Evolutionary conservation across 2,888 invertebrate species (phyloP).

Genomic region (Pseudeuparius sepicola): DNA sequence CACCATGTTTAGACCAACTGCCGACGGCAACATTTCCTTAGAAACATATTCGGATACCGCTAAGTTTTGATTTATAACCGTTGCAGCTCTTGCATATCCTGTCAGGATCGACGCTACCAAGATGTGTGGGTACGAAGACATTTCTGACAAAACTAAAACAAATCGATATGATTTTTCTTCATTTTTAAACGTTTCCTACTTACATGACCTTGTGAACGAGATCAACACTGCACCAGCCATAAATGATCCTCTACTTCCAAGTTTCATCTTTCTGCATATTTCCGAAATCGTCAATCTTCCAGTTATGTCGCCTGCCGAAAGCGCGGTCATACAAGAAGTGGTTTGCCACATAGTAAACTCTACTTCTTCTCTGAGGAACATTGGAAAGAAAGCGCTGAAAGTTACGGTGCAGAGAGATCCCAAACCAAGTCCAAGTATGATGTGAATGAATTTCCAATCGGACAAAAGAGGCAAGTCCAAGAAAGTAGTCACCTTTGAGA

Average conservation of each 20-base stretch:
- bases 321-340: slow-evolving; percentile 59
- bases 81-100: slow-evolving; percentile 51
- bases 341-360: slow-evolving; percentile 43
- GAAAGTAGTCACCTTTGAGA: no score
- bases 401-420: slow-evolving; percentile 59
- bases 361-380: slow-evolving; percentile 48
- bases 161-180: no score
- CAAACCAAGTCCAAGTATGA: slow-evolving; percentile 55
- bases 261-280: slow-evolving; percentile 50
- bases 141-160: slow-evolving; percentile 24
- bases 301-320: slow-evolving; percentile 55
- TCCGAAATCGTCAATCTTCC: slow-evolving; percentile 54
- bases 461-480: slow-evolving; percentile 55
- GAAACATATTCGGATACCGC: slow-evolving; percentile 56
- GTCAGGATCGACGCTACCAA: slow-evolving; percentile 21
- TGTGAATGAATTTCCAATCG: slow-evolving; percentile 54
- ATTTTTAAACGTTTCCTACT: no score
- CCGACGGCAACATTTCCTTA: slow-evolving; percentile 48
- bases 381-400: slow-evolving; percentile 60
- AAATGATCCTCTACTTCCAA: slow-evolving; percentile 53
- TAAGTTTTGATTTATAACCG: slow-evolving; percentile 61
- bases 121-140: slow-evolving; percentile 21
- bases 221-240: slow-evolving; percentile 51
- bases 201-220: slow-evolving; percentile 48
- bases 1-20: slow-evolving; percentile 63